A percentile compares a stretch with the other conserved stretches of the same genome.
Conservation (phyloP, 2,797 vertebrate genomes). For the Crenuchus spilurus region DNA sequence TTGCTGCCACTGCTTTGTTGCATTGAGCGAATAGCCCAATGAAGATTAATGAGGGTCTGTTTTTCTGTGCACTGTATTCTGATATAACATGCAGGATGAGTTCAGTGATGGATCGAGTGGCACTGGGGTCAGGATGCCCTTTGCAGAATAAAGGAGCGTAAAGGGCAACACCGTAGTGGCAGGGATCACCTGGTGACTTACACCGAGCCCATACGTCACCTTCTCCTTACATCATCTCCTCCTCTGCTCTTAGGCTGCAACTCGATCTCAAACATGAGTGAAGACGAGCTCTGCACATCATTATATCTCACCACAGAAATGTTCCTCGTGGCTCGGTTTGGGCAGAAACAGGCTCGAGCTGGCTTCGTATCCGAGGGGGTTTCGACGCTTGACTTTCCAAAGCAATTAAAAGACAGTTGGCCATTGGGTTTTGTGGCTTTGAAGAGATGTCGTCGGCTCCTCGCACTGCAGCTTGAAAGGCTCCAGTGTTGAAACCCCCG, state of each 20-base stretch:
- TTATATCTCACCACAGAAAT: conserved; percentile 33
- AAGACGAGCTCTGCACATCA: conserved; percentile 25
- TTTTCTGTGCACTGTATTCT: conserved; percentile 22
- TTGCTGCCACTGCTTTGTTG: conserved; percentile 19
- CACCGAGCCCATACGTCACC: conserved; percentile 25
- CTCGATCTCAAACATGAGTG: conserved; percentile 36
- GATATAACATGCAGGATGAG: conserved; percentile 38
- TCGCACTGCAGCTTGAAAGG: conserved; percentile 1
- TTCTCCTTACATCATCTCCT: conserved; percentile 47
- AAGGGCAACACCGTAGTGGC: conserved; percentile 28
- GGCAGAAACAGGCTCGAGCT: conserved; percentile 8
- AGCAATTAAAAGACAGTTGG: conserved; percentile 24
- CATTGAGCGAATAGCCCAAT: conserved; percentile 31
- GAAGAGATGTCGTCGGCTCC: background rate
- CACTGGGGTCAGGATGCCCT: conserved; percentile 27
- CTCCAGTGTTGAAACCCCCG: conserved; percentile 22
- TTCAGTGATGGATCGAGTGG: conserved; percentile 40
- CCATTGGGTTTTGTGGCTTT: conserved; percentile 37
- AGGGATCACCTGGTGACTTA: conserved; percentile 37
- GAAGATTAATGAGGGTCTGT: conserved; percentile 29
- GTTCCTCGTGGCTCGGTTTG: conserved; percentile 39
- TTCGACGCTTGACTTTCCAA: conserved; percentile 24
- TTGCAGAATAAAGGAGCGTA: conserved; percentile 30
- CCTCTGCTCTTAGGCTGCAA: conserved; percentile 44
- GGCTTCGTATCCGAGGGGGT: conserved; percentile 15